phyloP scores from a whole-genome alignment of 2,113 vertebrate genomes.

The Syngnathus typhle region DNA sequence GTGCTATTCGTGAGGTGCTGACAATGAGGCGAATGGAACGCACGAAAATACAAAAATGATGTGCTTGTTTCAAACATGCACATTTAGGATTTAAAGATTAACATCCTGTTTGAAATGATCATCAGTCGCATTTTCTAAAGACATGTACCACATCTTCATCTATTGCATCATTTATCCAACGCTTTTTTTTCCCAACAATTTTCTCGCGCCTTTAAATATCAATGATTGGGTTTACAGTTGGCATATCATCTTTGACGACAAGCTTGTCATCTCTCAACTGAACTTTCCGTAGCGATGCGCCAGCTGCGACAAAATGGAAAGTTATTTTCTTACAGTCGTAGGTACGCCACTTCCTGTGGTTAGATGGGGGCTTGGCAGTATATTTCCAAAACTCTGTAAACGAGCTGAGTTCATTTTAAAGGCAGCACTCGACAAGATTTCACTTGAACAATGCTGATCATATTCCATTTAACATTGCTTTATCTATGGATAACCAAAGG shows the following conservation, averaged over 20 bases:
- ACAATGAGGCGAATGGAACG: background rate
- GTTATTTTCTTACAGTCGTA: slow-evolving; percentile 23
- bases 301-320: slow-evolving; percentile 46
- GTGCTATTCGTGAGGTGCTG: slow-evolving; percentile 17
- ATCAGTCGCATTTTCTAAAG: slow-evolving; percentile 31
- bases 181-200: background rate
- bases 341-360: slow-evolving; percentile 55
- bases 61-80: background rate
- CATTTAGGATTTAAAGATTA: slow-evolving; percentile 5
- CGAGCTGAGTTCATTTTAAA: slow-evolving; percentile 6
- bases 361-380: slow-evolving; percentile 11
- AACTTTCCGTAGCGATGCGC: slow-evolving; percentile 31
- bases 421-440: slow-evolving; percentile 1
- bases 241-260: slow-evolving; percentile 4
- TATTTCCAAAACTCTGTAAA: slow-evolving; percentile 35
- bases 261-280: background rate
- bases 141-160: background rate
- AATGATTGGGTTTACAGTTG: background rate
- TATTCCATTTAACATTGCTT: slow-evolving; percentile 31
- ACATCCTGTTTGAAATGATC: slow-evolving; percentile 13
- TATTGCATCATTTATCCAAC: background rate
- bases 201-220: background rate
- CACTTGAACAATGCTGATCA: slow-evolving; percentile 1
- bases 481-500: slow-evolving; percentile 46
- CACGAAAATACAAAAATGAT: background rate